These are phyloP conservation scores for Hydrocynus forskahlii DNA, from an alignment of 2,797 vertebrate species.

Conservation along the genomic window DNA sequence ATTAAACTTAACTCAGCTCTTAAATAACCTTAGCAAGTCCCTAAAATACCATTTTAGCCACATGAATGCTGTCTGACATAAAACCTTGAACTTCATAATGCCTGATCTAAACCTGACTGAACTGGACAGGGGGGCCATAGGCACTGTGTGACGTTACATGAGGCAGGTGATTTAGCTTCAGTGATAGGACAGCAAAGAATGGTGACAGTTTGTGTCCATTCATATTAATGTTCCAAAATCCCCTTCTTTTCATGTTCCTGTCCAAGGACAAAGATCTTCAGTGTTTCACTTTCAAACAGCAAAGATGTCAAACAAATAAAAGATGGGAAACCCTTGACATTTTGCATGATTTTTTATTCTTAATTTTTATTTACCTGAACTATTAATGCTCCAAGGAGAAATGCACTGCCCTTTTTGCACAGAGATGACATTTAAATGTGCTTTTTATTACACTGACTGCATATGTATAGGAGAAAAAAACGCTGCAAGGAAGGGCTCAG, in stretches of 20 bases:
- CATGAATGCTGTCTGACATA: constrained; percentile 60
- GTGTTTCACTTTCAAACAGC: background rate
- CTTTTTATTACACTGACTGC: too few species aligned
- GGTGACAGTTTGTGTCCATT: constrained; percentile 16
- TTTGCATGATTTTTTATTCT: background rate
- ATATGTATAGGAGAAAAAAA: background rate
- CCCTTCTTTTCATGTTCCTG: background rate
- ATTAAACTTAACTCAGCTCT: constrained; percentile 44
- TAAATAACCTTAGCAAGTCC: constrained; percentile 68
- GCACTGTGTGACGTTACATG: constrained; percentile 57
- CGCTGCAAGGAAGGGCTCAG: background rate
- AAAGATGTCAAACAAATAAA: background rate
- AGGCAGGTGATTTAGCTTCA: constrained; percentile 41
- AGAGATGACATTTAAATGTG: background rate
- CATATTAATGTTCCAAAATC: constrained; percentile 1
- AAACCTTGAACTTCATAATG: constrained; percentile 64
- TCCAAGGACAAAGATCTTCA: background rate
- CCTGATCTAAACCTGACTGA: constrained; percentile 66
- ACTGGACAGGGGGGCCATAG: constrained; percentile 53
- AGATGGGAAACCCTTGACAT: background rate
- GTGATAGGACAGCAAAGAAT: constrained; percentile 26
- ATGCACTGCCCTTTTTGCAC: background rate
- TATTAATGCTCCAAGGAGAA: background rate
- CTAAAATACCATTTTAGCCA: constrained; percentile 78
- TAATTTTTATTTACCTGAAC: too few species aligned